Evolutionary conservation across 1,140 invertebrate species (phyloP).

Genomic region (Drosophila mauritiana): DNA sequence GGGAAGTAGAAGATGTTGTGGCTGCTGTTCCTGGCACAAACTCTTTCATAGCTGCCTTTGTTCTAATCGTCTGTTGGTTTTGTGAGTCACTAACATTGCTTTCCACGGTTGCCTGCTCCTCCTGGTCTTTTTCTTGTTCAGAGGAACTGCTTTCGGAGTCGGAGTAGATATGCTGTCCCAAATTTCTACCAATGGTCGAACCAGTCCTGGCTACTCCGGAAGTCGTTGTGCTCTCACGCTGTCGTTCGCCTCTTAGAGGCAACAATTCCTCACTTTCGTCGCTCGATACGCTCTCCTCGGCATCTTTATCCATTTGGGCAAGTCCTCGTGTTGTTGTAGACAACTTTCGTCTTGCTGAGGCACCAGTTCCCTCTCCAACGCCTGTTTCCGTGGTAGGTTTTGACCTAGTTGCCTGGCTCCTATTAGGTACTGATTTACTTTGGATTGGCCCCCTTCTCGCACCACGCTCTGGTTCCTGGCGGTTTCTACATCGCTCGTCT

Average conservation of each 20-base stretch:
- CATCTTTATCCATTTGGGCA: constrained; percentile 88
- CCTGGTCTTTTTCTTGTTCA: constrained; percentile 29
- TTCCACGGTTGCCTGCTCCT: constrained; percentile 83
- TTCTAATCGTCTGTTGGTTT: constrained; percentile 88
- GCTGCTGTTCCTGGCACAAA: constrained; percentile 86
- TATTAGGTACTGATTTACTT: constrained; percentile 75
- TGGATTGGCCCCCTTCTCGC: constrained; percentile 24
- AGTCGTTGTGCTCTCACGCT: background rate
- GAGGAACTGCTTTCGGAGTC: constrained; percentile 70
- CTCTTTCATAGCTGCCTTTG: constrained; percentile 93
- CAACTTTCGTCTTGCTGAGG: constrained; percentile 42
- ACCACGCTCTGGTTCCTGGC: constrained; percentile 11
- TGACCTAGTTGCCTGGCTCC: constrained; percentile 72
- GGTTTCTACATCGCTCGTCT: constrained; percentile 21
- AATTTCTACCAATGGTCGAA: constrained; percentile 38
- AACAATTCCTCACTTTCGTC: constrained; percentile 92
- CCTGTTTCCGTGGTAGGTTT: constrained; percentile 48
- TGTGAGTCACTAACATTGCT: constrained; percentile 88
- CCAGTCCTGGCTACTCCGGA: constrained; percentile 87
- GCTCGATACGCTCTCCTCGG: constrained; percentile 86
- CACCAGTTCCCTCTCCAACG: constrained; percentile 14
- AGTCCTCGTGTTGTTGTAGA: constrained; percentile 67
- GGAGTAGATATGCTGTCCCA: constrained; percentile 76
- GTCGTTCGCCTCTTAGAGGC: constrained; percentile 81
- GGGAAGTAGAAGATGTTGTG: constrained; percentile 34